A percentile compares a stretch with the other conserved stretches of the same genome.
phyloP scores from a whole-genome alignment of 2,113 vertebrate genomes.

The Syngnathus typhle region DNA sequence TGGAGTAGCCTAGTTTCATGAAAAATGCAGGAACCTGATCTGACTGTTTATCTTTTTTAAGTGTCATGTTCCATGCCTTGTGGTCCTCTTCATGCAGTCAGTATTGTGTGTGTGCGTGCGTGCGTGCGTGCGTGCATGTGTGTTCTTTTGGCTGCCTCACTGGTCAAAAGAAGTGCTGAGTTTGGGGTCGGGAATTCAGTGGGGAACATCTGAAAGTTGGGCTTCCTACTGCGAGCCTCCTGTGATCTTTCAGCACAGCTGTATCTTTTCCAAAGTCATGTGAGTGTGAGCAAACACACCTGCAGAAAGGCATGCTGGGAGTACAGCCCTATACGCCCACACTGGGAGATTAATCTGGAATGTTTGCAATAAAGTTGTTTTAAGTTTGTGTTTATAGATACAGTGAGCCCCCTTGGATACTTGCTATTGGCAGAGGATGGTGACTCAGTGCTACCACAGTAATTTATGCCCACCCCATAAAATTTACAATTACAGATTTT shows the following conservation, averaged over 20 bases:
- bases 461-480: background rate
- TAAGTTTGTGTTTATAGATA: background rate
- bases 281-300: constrained; percentile 61
- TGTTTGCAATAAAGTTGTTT: constrained; percentile 26
- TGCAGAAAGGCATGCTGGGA: constrained; percentile 61
- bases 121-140: background rate
- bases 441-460: background rate
- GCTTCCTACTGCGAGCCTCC: constrained; percentile 40
- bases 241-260: constrained; percentile 62
- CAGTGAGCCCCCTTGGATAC: background rate
- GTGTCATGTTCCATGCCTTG: background rate
- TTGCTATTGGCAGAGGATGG: too few relatives aligned
- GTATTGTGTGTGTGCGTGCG: background rate
- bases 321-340: constrained; percentile 28
- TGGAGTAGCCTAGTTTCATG: background rate
- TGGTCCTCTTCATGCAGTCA: background rate
- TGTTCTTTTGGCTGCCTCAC: constrained; percentile 3
- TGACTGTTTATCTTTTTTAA: background rate
- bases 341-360: constrained; percentile 35
- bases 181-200: constrained; percentile 29
- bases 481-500: background rate
- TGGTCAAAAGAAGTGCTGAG: constrained; percentile 20
- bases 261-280: constrained; percentile 49
- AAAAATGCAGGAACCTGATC: background rate
- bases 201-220: constrained; percentile 56